These are phyloP conservation scores for Crotalus tigris DNA, from an alignment of 2,113 vertebrate genomes.

Conservation along the genomic window DNA sequence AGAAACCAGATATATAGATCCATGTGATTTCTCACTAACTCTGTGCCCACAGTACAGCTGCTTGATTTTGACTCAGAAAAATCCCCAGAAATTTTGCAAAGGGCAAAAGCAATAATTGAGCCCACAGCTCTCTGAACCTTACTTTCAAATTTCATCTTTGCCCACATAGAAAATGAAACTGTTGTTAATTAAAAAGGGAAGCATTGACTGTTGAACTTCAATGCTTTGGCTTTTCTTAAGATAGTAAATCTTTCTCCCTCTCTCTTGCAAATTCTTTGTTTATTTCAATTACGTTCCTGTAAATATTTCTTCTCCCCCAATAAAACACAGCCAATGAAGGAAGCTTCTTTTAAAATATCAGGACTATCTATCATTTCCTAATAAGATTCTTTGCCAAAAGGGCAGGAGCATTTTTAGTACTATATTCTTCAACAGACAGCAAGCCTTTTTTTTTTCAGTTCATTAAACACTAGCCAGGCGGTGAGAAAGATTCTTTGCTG, in stretches of 20 bases:
- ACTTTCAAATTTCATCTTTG: background rate
- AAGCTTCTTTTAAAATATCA: slow-evolving; percentile 13
- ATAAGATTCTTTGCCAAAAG: slow-evolving; percentile 60
- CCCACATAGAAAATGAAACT: background rate
- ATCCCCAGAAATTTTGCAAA: background rate
- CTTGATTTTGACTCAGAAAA: background rate
- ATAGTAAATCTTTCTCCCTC: background rate
- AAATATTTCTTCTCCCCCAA: slow-evolving; percentile 8
- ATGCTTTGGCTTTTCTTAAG: background rate
- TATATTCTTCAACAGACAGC: slow-evolving; percentile 49
- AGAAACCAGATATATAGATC: background rate
- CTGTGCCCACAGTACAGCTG: background rate
- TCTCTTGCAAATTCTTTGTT: background rate
- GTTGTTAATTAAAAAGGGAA: background rate
- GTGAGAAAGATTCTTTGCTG: background rate
- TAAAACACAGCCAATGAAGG: background rate
- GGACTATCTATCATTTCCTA: slow-evolving; percentile 4
- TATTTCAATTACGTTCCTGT: background rate
- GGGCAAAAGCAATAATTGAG: background rate
- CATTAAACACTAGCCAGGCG: slow-evolving; percentile 54
- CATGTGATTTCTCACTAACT: background rate
- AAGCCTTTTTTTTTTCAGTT: slow-evolving; percentile 45
- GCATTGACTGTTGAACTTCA: background rate
- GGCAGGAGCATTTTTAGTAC: slow-evolving; percentile 49
- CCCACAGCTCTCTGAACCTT: too few species aligned